phyloP scores from a whole-genome alignment of 2,888 invertebrate species.

The Pristionchus entomophagus region DNA sequence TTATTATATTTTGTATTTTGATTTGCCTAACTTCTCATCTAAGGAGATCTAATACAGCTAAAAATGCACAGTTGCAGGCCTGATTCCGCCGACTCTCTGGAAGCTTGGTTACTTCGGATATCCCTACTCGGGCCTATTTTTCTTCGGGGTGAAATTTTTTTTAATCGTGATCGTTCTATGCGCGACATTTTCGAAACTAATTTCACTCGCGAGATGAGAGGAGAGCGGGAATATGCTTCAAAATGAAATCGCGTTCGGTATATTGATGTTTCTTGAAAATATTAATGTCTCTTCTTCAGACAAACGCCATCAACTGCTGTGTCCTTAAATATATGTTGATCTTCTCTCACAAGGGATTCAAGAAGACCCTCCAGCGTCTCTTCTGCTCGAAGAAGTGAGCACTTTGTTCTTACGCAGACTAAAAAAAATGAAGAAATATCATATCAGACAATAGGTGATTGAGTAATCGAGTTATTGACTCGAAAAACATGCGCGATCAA shows the following conservation, averaged over 20 bases:
- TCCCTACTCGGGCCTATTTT: not conserved
- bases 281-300: not conserved
- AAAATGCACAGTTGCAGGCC: not conserved
- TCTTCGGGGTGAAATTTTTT: not conserved
- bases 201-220: no score
- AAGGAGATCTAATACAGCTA: no score
- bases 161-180: no score
- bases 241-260: no score
- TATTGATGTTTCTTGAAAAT: no score
- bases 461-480: no score
- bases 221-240: no score
- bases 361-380: not conserved
- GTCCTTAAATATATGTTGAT: not conserved
- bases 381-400: not conserved
- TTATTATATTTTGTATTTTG: no score
- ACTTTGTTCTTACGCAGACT: not conserved
- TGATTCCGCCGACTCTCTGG: slow-evolving; percentile 6
- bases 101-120: not conserved
- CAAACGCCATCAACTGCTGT: not conserved
- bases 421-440: not conserved
- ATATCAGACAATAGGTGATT: no score
- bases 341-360: not conserved
- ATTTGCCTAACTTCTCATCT: no score
- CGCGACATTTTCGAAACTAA: no score
- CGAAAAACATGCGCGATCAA: no score